Conservation (phyloP, 2,888 invertebrate species). For the Anticlea derivata region DNA sequence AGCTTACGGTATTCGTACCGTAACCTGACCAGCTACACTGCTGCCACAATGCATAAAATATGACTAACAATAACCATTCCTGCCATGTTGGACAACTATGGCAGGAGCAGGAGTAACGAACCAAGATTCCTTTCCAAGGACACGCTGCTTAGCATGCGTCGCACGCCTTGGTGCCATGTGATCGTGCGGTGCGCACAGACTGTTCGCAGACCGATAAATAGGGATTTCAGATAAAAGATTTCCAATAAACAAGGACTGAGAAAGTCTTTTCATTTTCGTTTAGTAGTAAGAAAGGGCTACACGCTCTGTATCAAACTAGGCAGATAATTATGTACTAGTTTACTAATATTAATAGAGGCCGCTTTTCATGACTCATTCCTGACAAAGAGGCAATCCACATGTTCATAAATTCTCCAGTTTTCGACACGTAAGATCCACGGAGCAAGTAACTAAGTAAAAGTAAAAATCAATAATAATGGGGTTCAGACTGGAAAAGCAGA, state of each 20-base stretch:
- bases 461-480: neutral
- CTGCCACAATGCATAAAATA: slow-evolving; percentile 12
- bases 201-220: slow-evolving; percentile 24
- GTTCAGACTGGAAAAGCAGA: neutral
- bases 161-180: slow-evolving; percentile 37
- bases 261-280: slow-evolving; percentile 1
- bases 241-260: slow-evolving; percentile 11
- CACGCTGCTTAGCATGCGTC: slow-evolving; percentile 45
- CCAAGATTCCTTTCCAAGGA: slow-evolving; percentile 48
- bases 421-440: no score
- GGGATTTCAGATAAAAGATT: slow-evolving; percentile 13
- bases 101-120: slow-evolving; percentile 42
- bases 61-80: slow-evolving; percentile 21
- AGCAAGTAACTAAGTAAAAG: no score
- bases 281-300: neutral
- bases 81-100: slow-evolving; percentile 18
- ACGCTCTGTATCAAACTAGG: neutral
- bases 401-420: no score
- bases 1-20: no score
- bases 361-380: no score
- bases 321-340: no score
- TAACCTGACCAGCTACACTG: neutral
- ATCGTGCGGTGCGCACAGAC: slow-evolving; percentile 24
- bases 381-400: no score
- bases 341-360: no score